These are phyloP conservation scores for Clupea harengus DNA, from an alignment of 2,113 vertebrate species.

Conservation along the genomic window DNA sequence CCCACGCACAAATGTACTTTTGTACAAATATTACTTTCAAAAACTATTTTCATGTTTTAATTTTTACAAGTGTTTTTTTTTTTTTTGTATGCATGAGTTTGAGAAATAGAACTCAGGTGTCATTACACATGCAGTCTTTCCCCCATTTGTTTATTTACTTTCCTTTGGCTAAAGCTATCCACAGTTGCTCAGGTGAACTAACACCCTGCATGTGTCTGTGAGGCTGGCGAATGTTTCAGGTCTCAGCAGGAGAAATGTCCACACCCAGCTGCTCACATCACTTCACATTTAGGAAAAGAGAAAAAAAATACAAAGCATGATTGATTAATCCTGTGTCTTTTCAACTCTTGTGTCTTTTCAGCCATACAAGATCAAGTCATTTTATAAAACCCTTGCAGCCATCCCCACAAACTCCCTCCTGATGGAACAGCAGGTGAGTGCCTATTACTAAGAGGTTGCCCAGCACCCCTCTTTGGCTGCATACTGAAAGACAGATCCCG, in stretches of 20 bases:
- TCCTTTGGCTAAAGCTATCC: neutral
- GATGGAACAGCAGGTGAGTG: constrained; percentile 94
- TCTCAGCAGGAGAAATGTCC: neutral
- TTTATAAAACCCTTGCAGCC: constrained; percentile 93
- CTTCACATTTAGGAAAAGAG: neutral
- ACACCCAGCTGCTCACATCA: neutral
- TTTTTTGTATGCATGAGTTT: neutral
- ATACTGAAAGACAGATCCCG: neutral
- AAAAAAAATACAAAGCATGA: neutral
- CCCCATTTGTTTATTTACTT: neutral
- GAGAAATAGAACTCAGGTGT: neutral
- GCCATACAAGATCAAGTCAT: constrained; percentile 89
- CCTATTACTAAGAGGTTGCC: neutral
- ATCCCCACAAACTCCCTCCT: constrained; percentile 96
- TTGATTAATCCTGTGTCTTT: constrained; percentile 32
- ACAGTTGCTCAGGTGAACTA: neutral
- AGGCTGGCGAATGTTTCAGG: neutral
- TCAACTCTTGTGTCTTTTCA: constrained; percentile 42
- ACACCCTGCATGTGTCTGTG: neutral
- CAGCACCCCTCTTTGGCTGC: neutral
- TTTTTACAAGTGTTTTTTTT: neutral
- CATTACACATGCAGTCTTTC: neutral
- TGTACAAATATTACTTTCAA: neutral
- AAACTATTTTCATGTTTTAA: neutral
- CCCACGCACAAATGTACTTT: neutral